Base-by-base conservation (phyloP, 1,140 invertebrate genomes). In the Lanistes nyassanus region DNA sequence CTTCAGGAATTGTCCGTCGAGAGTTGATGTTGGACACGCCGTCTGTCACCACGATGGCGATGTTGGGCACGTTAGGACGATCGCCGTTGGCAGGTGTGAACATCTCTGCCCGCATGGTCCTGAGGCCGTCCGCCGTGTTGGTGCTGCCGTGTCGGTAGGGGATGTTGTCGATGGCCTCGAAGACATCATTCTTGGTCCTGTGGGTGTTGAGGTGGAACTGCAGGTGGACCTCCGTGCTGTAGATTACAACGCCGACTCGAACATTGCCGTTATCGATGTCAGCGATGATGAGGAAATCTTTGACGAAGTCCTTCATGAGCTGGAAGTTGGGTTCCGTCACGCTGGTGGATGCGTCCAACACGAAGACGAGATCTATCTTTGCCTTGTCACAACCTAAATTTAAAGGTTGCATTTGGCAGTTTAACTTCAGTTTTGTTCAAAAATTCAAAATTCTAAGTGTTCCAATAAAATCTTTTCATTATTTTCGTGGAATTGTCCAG, bases 1-100 rank as follows among this genome's bases (percentile, higher is more conserved):
- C 84, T 58, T 85, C 82, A 19, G 80, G 82, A 23, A 85, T 76
- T 2, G 84, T 85, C 36, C 78, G 71, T 7, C 79, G 64, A 16
- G 79, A 76, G 74, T 82, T 84, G 66, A 83, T 83, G 69, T 86
- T 84, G n/a, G 86, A 87, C 11, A 81, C 76, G 65, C 85, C 85
- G 74, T 86, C 85, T 37, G 85, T 85, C 11, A 86, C 47, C 23
- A 86, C 72, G 29, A 86, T 79, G 23, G 56, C 67, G 39, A 86
- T 72, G 75, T 86, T 83, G 3, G 71, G 39, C 3, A 79, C 81
- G 53, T 74, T 68, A 34, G 79, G 79, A 11, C 84, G 79, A 65
- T 84, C 83, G 56, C 84, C 84, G 62, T 79, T 85, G 0, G 19
- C 21, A 31, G 60, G 23, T 11, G 71, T 77, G 68, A 83, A 86